Evolutionary conservation across 2,113 vertebrate species (phyloP), one percentile per base, ranked within the genome.

Genomic region (Cyanistes caeruleus): DNA sequence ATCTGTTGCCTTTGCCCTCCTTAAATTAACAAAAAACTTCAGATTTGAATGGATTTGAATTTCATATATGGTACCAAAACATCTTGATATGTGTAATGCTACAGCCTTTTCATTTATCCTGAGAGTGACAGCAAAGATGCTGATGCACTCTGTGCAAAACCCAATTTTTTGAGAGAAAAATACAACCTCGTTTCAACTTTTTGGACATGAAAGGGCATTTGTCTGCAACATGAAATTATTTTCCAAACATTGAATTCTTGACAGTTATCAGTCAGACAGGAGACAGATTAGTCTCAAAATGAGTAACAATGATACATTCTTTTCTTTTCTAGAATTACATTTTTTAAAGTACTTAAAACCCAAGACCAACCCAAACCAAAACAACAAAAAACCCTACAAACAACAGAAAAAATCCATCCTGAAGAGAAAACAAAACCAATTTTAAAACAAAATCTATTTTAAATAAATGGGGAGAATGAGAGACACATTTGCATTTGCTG

Each of bases 401-500:
- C 28, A 70, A 28, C 8, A 52, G 18, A 30, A 73, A 6, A 7
- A 49, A n/a, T 7, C 28, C 7, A 15, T 53, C 39, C 30, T 60
- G 24, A 43, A 21, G 21, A 82, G 15, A 51, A 69, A 48, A 35
- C 55, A 31, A 48, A 39, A 7, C 4, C 41, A 68, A 43, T 43
- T 43, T 43, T 43, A 43, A 43, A 43, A 43, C 43, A 43, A 39
- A 39, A 39, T 7, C 14, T 28, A 6, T 52, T 52, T 65, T 35
- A 44, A 79, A 62, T 11, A 72, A 58, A 44, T 13, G 2, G 10
- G 7, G 15, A 62, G 24, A 60, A 60, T 10, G 16, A 58, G 12
- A 79, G 14, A 33, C 12, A 35, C 0, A 0, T 14, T 49, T 39
- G 25, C 10, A 67, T 62, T 56, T 14, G 5, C 16, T 55, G 22